Conservation (phyloP, 2,888 invertebrate genomes). For the Xestobium rufovillosum region DNA sequence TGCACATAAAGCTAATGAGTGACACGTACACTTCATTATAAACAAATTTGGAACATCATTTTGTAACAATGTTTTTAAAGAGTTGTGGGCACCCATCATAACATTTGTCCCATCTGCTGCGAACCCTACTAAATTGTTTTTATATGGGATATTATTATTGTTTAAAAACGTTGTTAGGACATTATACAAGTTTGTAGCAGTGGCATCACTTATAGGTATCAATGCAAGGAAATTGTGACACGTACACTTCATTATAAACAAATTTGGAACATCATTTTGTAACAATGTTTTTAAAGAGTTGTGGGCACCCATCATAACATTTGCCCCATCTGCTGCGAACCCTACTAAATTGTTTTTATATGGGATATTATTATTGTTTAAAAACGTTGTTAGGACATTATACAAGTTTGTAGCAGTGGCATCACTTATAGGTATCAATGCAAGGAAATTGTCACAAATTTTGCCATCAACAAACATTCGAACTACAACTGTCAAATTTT, state of each 20-base stretch:
- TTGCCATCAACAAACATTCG: slow-evolving; percentile 9
- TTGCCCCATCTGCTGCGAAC: too few relatives aligned
- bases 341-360: too few relatives aligned
- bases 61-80: slow-evolving; percentile 28
- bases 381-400: too few relatives aligned
- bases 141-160: slow-evolving; percentile 27
- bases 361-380: too few relatives aligned
- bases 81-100: slow-evolving; percentile 32
- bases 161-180: slow-evolving; percentile 21
- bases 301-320: too few relatives aligned
- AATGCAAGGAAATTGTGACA: too few relatives aligned
- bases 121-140: slow-evolving; percentile 32
- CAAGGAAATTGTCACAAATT: slow-evolving; percentile 19
- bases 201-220: slow-evolving; percentile 21
- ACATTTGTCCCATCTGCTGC: slow-evolving; percentile 35
- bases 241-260: too few relatives aligned
- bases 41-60: slow-evolving; percentile 26
- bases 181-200: slow-evolving; percentile 21
- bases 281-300: too few relatives aligned
- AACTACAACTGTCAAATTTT: slow-evolving; percentile 18
- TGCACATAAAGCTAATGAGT: too few relatives aligned
- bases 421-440: too few relatives aligned
- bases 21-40: slow-evolving; percentile 3
- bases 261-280: too few relatives aligned
- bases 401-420: too few relatives aligned